phyloP scores from a whole-genome alignment of 2,113 vertebrate species.

The Datnioides undecimradiatus region DNA sequence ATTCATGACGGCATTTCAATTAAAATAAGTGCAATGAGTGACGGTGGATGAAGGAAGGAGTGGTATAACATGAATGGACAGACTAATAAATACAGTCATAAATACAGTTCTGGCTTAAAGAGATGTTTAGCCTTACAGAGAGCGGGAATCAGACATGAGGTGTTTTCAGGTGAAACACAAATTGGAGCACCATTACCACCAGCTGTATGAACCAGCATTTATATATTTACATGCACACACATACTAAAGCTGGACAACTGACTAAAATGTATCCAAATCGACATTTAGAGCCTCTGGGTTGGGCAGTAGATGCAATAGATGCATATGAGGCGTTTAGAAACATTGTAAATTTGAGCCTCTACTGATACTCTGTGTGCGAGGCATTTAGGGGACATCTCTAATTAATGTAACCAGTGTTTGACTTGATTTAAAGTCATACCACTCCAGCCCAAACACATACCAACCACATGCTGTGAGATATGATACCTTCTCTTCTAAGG shows the following conservation, averaged over 20 bases:
- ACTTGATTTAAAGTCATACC: no score
- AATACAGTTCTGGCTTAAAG: slow-evolving; percentile 44
- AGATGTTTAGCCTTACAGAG: slow-evolving; percentile 5
- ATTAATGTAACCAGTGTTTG: no score
- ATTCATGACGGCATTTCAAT: slow-evolving; percentile 69
- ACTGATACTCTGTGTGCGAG: no score
- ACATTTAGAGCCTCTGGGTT: no score
- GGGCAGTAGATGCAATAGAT: no score
- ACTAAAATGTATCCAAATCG: no score
- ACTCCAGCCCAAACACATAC: no score
- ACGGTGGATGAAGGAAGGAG: slow-evolving; percentile 56
- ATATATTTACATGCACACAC: not conserved
- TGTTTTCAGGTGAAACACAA: slow-evolving; percentile 34
- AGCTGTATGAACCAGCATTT: not conserved
- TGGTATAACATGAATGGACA: slow-evolving; percentile 55
- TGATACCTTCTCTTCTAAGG: slow-evolving; percentile 2
- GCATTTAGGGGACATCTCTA: no score
- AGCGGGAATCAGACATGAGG: not conserved
- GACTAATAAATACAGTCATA: slow-evolving; percentile 57
- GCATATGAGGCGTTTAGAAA: no score
- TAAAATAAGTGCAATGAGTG: slow-evolving; percentile 68
- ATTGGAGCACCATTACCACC: not conserved
- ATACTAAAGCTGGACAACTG: no score
- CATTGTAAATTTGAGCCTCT: no score
- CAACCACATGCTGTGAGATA: not conserved